These are phyloP conservation scores for Microtus obscurus DNA, from an alignment of 2,797 vertebrate species.

Conservation along the genomic window DNA sequence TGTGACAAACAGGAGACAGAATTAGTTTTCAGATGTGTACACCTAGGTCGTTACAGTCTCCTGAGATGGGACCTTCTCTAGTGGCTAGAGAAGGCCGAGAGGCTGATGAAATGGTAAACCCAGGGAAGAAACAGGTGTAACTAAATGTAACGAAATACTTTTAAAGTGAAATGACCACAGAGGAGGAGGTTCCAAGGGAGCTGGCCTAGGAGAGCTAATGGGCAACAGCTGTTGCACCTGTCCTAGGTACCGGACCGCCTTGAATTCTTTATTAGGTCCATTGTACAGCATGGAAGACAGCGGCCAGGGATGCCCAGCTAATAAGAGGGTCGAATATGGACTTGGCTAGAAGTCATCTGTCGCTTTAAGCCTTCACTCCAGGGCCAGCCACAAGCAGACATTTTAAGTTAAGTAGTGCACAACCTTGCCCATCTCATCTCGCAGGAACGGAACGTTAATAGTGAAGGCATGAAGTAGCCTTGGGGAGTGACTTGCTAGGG, in stretches of 20 bases:
- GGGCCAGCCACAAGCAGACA: background rate
- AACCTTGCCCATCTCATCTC: background rate
- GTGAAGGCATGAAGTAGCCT: background rate
- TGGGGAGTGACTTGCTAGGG: background rate
- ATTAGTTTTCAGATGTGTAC: background rate
- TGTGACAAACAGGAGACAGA: background rate
- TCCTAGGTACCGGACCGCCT: background rate
- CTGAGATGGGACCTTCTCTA: background rate
- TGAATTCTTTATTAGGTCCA: background rate
- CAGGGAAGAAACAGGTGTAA: constrained; percentile 6
- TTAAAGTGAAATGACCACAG: background rate
- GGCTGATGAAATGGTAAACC: background rate
- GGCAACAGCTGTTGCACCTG: background rate
- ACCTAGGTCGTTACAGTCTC: background rate
- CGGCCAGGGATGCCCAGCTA: background rate
- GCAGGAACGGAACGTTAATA: background rate
- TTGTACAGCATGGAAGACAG: background rate
- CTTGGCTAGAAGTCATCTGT: background rate
- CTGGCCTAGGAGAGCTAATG: background rate
- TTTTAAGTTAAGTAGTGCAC: background rate
- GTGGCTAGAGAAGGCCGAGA: background rate
- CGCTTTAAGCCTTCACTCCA: background rate
- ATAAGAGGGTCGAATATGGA: background rate
- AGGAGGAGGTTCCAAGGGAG: background rate
- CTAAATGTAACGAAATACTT: background rate